Conservation (phyloP, 2,888 invertebrate genomes). For the Aethes cnicana region DNA sequence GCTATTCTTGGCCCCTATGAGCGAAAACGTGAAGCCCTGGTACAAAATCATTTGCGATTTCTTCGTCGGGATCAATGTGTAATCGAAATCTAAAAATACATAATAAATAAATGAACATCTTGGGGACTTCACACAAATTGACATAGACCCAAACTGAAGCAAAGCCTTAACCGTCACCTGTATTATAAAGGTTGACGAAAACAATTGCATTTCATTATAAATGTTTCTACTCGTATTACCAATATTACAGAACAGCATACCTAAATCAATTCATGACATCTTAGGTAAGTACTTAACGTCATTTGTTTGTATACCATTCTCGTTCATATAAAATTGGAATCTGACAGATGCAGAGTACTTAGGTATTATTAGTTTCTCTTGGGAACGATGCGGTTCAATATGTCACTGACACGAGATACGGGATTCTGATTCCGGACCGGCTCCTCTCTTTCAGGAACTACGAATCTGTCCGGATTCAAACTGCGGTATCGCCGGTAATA, state of each 20-base stretch:
- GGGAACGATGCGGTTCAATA: slow-evolving; percentile 34
- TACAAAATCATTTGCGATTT: neutral
- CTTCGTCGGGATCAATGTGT: too few species aligned
- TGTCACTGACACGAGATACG: slow-evolving; percentile 35
- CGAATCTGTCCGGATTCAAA: slow-evolving; percentile 35
- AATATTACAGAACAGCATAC: too few species aligned
- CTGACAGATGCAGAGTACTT: neutral
- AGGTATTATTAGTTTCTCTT: slow-evolving; percentile 18
- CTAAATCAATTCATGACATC: too few species aligned
- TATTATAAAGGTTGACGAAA: too few species aligned
- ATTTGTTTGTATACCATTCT: neutral
- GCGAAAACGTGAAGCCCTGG: neutral
- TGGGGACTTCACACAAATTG: too few species aligned
- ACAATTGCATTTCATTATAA: too few species aligned
- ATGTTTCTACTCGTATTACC: too few species aligned
- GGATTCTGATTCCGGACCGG: slow-evolving; percentile 27
- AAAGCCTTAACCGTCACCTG: too few species aligned
- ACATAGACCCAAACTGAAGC: too few species aligned
- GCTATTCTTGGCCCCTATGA: neutral
- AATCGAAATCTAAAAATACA: too few species aligned
- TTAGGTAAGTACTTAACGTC: too few species aligned
- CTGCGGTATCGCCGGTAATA: slow-evolving; percentile 35
- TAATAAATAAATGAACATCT: too few species aligned
- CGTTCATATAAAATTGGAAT: neutral
- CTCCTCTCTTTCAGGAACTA: slow-evolving; percentile 16